Conservation (phyloP, 2,797 vertebrate species). For the Ficedula albicollis region DNA sequence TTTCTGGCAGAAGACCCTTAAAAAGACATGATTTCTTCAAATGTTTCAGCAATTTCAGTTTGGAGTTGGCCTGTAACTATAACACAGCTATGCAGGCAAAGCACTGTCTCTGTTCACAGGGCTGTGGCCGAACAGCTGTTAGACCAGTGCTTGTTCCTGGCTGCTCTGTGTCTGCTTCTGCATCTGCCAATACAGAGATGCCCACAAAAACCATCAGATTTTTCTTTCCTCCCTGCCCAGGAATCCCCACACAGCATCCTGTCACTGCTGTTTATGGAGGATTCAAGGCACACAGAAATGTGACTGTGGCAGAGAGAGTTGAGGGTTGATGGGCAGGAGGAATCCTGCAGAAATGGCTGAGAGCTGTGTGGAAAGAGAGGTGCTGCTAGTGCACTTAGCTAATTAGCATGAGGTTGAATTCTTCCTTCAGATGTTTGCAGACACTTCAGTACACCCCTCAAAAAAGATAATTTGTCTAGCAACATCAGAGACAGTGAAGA, state of each 20-base stretch:
- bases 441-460: background rate
- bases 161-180: background rate
- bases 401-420: background rate
- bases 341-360: background rate
- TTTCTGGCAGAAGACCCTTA: background rate
- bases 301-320: background rate
- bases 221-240: background rate
- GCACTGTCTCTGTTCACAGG: background rate
- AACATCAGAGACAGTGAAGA: background rate
- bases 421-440: background rate
- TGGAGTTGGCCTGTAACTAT: background rate
- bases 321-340: background rate
- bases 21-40: background rate
- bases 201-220: background rate
- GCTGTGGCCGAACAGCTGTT: background rate
- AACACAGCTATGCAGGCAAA: background rate
- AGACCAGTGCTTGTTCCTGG: background rate
- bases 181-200: background rate
- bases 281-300: background rate
- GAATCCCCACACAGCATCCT: rapidly evolving
- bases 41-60: background rate
- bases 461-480: background rate
- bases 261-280: background rate
- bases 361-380: background rate
- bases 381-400: background rate